Percentiles rank a stretch among this genome's conserved stretches.
phyloP scores from a whole-genome alignment of 2,797 vertebrate species.

The Girardinus metallicus region DNA sequence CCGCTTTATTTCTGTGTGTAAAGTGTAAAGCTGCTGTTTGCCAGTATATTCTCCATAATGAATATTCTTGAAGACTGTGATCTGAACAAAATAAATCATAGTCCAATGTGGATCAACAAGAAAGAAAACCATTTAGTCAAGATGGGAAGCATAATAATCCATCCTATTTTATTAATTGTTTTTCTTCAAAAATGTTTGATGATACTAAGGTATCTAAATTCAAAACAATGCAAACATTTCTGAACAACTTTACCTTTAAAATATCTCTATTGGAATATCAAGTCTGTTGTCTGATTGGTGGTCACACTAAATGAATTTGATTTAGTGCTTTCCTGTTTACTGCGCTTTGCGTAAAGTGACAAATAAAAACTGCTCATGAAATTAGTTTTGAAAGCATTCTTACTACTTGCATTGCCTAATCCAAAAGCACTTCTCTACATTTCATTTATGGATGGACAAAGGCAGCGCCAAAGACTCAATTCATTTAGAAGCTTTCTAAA shows the following conservation, averaged over 20 bases:
- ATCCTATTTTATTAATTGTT: not conserved
- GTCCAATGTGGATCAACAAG: not conserved
- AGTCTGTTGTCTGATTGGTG: not conserved
- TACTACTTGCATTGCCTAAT: constrained; percentile 1
- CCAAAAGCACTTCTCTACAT: constrained; percentile 2
- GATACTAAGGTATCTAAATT: not conserved
- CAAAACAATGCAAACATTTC: not conserved
- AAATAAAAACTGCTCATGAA: constrained; percentile 19
- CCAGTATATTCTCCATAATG: not conserved
- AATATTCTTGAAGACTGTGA: not conserved
- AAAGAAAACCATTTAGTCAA: not conserved
- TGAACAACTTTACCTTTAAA: not conserved
- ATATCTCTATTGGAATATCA: not conserved
- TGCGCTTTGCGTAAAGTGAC: constrained; percentile 3
- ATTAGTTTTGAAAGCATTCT: constrained; percentile 23
- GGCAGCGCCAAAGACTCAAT: not conserved
- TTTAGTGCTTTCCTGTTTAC: constrained; percentile 12
- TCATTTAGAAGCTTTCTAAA: constrained; percentile 13
- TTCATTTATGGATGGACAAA: constrained; percentile 2
- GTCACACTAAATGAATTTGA: constrained; percentile 19
- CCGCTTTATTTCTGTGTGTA: not conserved
- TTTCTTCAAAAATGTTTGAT: not conserved
- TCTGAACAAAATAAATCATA: not conserved
- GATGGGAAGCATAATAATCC: no score
- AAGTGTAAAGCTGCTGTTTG: not conserved